A percentile compares a stretch with the other conserved stretches of the same genome.
Conservation (phyloP, 2,888 invertebrate genomes). For the Drosophila hamatofila region DNA sequence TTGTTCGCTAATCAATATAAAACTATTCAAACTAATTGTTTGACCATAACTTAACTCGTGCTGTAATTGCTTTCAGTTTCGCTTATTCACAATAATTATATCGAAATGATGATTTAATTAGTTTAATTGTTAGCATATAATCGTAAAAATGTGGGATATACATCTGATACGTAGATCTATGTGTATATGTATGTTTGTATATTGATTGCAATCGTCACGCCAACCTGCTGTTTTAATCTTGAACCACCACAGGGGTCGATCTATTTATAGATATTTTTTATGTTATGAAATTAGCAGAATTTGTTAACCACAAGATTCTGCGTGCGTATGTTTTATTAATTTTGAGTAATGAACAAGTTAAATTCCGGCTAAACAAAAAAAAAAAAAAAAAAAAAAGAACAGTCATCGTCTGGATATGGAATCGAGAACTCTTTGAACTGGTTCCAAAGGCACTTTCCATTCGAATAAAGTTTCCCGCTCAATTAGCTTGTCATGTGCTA, state of each 20-base stretch:
- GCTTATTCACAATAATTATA: conserved; percentile 19
- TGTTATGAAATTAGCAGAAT: conserved; percentile 21
- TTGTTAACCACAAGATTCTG: conserved; percentile 3
- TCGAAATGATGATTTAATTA: conserved; percentile 37
- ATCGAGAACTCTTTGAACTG: conserved; percentile 7
- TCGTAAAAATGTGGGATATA: conserved; percentile 23
- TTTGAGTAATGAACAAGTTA: conserved; percentile 1
- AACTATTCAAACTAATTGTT: conserved; percentile 10
- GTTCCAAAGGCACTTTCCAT: conserved; percentile 32
- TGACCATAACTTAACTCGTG: conserved; percentile 8
- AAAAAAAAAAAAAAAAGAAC: conserved; percentile 7
- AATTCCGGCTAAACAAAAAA: conserved; percentile 20
- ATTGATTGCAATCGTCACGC: conserved; percentile 8
- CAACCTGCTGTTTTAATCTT: conserved; percentile 10
- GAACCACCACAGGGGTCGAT: conserved; percentile 8
- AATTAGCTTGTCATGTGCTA: conserved; percentile 30
- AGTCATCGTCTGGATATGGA: conserved; percentile 22
- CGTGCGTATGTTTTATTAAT: background rate
- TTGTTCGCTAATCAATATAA: conserved; percentile 2
- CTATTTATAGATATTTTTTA: conserved; percentile 12
- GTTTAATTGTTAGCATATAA: conserved; percentile 21
- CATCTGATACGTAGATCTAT: background rate
- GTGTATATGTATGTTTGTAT: background rate
- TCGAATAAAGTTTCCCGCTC: conserved; percentile 23
- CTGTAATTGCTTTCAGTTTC: conserved; percentile 25